phyloP scores from a whole-genome alignment of 64 coral and sea anemone genomes.

The Dendrophyllia cribrosa region DNA sequence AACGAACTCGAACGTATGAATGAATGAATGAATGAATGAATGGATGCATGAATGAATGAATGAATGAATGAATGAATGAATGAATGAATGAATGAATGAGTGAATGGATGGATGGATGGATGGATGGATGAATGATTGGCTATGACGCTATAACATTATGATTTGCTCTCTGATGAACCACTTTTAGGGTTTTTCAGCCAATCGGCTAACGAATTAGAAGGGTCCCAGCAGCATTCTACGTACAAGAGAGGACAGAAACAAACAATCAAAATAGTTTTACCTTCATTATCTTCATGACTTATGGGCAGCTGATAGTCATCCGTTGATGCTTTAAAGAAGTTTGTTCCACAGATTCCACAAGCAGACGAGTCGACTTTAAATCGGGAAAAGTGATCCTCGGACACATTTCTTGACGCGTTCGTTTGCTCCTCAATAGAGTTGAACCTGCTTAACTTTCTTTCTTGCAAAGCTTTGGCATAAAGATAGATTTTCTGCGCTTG shows the following conservation, averaged over 20 bases:
- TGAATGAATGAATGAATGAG: too few species aligned
- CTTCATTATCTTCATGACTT: background rate
- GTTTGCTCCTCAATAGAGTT: background rate
- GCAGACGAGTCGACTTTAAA: slow-evolving; percentile 60
- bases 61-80: too few species aligned
- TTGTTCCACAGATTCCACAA: slow-evolving; percentile 61
- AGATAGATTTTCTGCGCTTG: background rate
- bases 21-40: too few species aligned
- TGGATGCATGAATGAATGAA: too few species aligned
- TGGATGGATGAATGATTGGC: too few species aligned
- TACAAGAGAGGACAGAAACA: background rate
- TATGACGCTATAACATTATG: too few species aligned
- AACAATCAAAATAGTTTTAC: background rate
- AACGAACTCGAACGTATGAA: too few species aligned
- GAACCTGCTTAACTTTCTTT: background rate
- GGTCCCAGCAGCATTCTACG: too few species aligned
- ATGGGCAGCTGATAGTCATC: background rate
- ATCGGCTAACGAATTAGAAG: too few species aligned
- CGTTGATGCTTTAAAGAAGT: background rate
- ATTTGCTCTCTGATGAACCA: too few species aligned
- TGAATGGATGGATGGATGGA: too few species aligned
- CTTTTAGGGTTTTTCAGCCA: too few species aligned
- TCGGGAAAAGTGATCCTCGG: slow-evolving; percentile 28
- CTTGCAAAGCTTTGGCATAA: background rate
- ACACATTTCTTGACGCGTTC: background rate